A percentile compares a stretch with the other conserved stretches of the same genome.
phyloP scores from a whole-genome alignment of 1,140 invertebrate genomes.

The Diploscapter pachys region DNA sequence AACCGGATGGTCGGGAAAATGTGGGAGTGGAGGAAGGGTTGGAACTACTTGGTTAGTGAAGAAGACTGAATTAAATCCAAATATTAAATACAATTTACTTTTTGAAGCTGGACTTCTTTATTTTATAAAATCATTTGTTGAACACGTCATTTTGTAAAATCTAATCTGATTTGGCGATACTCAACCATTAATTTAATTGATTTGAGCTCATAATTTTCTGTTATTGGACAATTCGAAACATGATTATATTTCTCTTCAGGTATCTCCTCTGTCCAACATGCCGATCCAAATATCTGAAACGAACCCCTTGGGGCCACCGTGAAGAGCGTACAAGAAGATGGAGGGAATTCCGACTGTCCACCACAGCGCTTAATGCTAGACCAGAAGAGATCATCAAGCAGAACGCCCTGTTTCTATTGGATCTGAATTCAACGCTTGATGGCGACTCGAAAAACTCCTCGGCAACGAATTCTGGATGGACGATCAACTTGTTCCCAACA shows the following conservation, averaged over 20 bases:
- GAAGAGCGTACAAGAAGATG: slow-evolving; percentile 51
- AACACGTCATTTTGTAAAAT: too few relatives aligned
- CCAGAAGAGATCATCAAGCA: slow-evolving; percentile 79
- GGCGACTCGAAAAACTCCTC: slow-evolving; percentile 49
- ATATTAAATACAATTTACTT: too few relatives aligned
- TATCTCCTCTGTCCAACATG: slow-evolving; percentile 86
- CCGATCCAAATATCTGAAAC: slow-evolving; percentile 74
- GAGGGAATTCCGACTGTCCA: slow-evolving; percentile 53
- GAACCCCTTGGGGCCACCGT: slow-evolving; percentile 59
- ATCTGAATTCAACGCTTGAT: slow-evolving; percentile 73
- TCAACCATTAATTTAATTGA: too few relatives aligned
- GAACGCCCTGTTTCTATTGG: slow-evolving; percentile 88
- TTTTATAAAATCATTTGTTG: too few relatives aligned
- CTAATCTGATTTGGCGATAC: too few relatives aligned
- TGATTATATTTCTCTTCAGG: slow-evolving; percentile 49
- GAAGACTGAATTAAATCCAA: too few relatives aligned
- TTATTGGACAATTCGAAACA: too few relatives aligned
- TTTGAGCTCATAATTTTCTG: too few relatives aligned
- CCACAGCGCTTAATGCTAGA: slow-evolving; percentile 62
- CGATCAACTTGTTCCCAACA: slow-evolving; percentile 65
- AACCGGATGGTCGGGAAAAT: slow-evolving; percentile 80
- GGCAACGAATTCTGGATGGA: slow-evolving; percentile 65
- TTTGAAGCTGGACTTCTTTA: too few relatives aligned
- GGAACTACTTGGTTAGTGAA: slow-evolving; percentile 68
- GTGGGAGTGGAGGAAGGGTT: slow-evolving; percentile 78